Percentiles rank a stretch among this genome's conserved stretches.
Evolutionary conservation across 2,797 vertebrate genomes (phyloP).

Genomic region (Anisognathus igniventris): DNA sequence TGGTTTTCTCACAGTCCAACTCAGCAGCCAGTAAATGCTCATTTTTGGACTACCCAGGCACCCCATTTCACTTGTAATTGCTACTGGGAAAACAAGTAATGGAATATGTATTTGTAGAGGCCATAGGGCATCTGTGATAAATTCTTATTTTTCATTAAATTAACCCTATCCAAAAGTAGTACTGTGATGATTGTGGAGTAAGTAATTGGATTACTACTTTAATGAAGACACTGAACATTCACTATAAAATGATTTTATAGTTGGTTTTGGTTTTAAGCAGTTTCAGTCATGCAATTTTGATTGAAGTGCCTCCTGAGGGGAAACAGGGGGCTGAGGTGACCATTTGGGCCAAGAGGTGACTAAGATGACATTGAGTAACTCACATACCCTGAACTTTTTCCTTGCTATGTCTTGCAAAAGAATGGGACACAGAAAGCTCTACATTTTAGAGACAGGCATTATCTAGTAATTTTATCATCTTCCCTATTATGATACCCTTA

Average conservation of each 20-base stretch:
- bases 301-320: neutral
- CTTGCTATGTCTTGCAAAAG: neutral
- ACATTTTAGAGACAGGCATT: neutral
- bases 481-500: neutral
- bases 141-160: neutral
- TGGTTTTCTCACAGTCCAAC: slow-evolving; percentile 62
- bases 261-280: neutral
- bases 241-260: neutral
- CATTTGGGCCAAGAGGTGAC: neutral
- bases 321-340: neutral
- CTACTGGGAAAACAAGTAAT: neutral
- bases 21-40: neutral
- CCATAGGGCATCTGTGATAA: neutral
- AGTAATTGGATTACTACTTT: neutral
- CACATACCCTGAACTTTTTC: neutral
- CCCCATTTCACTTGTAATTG: neutral
- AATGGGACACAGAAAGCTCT: neutral
- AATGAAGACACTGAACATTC: neutral
- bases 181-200: neutral
- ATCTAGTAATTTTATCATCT: neutral
- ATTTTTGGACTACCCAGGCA: neutral
- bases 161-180: neutral
- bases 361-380: neutral
- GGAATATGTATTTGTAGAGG: neutral
- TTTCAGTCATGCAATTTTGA: neutral